Evolutionary conservation across 2,797 vertebrate species (phyloP).

Genomic region (Eurystomus glaucurus): DNA sequence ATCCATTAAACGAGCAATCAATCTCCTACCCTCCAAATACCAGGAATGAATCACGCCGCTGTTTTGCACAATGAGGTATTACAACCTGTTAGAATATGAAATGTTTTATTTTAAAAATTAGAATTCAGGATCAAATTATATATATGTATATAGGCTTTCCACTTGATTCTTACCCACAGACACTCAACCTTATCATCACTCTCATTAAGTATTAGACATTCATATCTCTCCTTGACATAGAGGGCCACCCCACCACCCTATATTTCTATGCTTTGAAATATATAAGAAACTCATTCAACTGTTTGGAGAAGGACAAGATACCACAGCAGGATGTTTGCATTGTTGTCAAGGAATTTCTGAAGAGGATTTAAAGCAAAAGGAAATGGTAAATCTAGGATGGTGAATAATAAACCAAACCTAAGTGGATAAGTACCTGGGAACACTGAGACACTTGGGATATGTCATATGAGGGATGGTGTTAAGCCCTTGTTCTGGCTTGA

Average conservation of each 20-base stretch:
- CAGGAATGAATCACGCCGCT: not conserved
- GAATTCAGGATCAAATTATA: not conserved
- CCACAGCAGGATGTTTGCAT: not conserved
- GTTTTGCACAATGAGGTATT: not conserved
- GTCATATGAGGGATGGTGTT: not conserved
- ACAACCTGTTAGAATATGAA: not conserved
- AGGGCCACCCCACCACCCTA: too few relatives aligned
- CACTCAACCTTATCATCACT: too few relatives aligned
- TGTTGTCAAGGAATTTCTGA: not conserved
- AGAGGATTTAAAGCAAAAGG: not conserved
- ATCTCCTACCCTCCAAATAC: not conserved
- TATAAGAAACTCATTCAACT: not conserved
- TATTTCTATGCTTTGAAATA: not conserved
- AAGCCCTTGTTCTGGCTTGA: not conserved
- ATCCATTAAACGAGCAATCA: constrained; percentile 22
- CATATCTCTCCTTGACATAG: too few relatives aligned
- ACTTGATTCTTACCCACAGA: not conserved
- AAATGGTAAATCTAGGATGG: not conserved
- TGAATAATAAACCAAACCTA: not conserved
- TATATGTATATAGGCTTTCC: too few relatives aligned
- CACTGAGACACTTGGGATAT: not conserved
- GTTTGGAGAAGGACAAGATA: not conserved
- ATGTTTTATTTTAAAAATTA: not conserved
- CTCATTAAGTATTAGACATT: too few relatives aligned
- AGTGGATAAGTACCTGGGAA: not conserved